These are phyloP conservation scores for Standfussiana lucernea DNA, from an alignment of 2,888 invertebrate species.

Conservation along the genomic window DNA sequence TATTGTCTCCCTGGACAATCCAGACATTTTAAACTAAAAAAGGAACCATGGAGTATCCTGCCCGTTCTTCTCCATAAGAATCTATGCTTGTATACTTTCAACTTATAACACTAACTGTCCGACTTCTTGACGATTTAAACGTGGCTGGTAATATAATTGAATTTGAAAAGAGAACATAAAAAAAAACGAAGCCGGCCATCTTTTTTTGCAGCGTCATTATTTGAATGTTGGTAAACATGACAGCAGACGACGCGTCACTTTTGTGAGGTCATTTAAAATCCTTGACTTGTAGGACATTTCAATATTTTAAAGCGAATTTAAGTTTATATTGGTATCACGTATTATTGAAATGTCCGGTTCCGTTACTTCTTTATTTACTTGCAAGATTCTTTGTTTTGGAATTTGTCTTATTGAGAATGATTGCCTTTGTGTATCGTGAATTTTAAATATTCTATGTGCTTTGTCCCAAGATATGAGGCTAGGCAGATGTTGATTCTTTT, in stretches of 20 bases:
- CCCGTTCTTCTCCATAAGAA: too few species aligned
- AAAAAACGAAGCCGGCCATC: conserved; percentile 15
- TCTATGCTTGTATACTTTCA: too few species aligned
- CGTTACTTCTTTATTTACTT: conserved; percentile 29
- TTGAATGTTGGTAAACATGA: conserved; percentile 48
- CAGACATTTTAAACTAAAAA: too few species aligned
- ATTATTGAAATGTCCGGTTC: conserved; percentile 9
- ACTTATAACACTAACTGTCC: not conserved
- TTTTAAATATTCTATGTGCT: not conserved
- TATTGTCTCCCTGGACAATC: too few species aligned
- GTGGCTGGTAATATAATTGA: too few species aligned
- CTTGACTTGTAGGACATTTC: conserved; percentile 35
- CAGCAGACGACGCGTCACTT: conserved; percentile 11
- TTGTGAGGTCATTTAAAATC: conserved; percentile 31
- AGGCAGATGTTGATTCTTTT: not conserved
- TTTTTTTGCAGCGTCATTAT: conserved; percentile 33
- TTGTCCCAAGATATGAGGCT: not conserved
- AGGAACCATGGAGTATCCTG: too few species aligned
- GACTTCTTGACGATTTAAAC: not conserved
- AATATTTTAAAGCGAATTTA: conserved; percentile 32
- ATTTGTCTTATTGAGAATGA: not conserved
- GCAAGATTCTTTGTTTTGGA: not conserved
- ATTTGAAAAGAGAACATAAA: conserved; percentile 12
- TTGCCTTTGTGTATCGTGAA: not conserved
- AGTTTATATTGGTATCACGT: conserved; percentile 28